Evolutionary conservation across 2,888 invertebrate genomes (phyloP).

Genomic region (Ophion costatus): DNA sequence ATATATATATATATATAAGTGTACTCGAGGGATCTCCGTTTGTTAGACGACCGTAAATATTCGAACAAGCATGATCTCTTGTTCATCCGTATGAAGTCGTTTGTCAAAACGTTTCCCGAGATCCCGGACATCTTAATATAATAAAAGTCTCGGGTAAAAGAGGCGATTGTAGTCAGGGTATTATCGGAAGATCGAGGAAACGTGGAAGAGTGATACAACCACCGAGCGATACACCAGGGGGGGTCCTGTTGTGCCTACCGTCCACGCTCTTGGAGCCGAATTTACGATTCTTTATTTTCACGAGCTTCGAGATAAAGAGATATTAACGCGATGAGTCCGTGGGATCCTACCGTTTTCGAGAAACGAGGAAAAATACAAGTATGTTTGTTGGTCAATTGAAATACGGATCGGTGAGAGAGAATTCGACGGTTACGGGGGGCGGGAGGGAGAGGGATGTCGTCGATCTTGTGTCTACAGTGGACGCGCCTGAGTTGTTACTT

Average conservation of each 20-base stretch:
- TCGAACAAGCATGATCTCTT: neutral
- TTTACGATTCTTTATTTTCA: slow-evolving; percentile 52
- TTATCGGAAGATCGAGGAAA: slow-evolving; percentile 18
- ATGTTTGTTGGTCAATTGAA: slow-evolving; percentile 42
- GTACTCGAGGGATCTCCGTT: slow-evolving; percentile 12
- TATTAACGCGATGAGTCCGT: slow-evolving; percentile 19
- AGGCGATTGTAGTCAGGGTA: slow-evolving; percentile 7
- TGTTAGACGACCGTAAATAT: slow-evolving; percentile 47
- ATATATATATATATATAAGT: neutral
- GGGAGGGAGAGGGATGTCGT: slow-evolving; percentile 14
- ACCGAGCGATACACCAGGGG: slow-evolving; percentile 42
- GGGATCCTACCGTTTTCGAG: slow-evolving; percentile 29
- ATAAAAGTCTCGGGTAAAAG: slow-evolving; percentile 56
- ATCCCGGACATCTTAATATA: slow-evolving; percentile 50
- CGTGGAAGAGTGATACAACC: slow-evolving; percentile 13
- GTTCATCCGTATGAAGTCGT: slow-evolving; percentile 34
- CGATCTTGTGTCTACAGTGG: slow-evolving; percentile 14
- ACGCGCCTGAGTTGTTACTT: neutral
- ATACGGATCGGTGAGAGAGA: slow-evolving; percentile 14
- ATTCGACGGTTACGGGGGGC: neutral
- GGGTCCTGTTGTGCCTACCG: slow-evolving; percentile 54
- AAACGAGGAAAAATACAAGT: neutral
- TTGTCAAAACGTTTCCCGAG: slow-evolving; percentile 27
- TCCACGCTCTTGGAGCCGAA: slow-evolving; percentile 50
- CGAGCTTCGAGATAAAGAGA: neutral